Evolutionary conservation across 2,113 vertebrate species (phyloP).

Genomic region (Dinomys branickii): DNA sequence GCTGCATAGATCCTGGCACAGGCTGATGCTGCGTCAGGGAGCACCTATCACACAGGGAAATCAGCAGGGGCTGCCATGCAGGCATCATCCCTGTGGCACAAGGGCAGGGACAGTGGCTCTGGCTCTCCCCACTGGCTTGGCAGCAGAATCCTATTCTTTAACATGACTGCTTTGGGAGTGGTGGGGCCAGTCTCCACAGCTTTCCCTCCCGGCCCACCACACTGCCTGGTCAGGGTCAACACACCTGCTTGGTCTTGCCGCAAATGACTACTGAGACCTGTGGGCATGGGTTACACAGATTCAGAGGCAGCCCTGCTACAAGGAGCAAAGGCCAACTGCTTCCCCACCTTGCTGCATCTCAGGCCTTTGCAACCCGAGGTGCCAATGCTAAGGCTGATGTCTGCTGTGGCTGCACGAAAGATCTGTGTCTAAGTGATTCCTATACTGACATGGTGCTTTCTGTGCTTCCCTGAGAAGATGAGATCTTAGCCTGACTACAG

Average conservation of each 20-base stretch:
- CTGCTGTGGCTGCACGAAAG: background rate
- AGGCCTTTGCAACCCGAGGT: background rate
- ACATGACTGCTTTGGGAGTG: background rate
- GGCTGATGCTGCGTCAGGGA: background rate
- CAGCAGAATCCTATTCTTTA: background rate
- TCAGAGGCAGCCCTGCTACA: background rate
- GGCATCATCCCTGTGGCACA: background rate
- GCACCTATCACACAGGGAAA: rapidly evolving
- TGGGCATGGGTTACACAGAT: no score
- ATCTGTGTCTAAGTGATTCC: background rate
- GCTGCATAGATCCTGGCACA: rapidly evolving
- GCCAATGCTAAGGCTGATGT: background rate
- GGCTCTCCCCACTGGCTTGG: background rate
- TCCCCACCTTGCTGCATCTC: background rate
- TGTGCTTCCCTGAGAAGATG: background rate
- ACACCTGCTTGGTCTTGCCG: background rate
- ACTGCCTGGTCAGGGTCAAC: background rate
- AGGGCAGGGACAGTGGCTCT: background rate
- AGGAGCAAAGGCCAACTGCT: background rate
- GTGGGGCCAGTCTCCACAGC: background rate
- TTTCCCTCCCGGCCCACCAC: background rate
- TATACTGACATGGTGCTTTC: rapidly evolving
- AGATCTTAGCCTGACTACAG: background rate
- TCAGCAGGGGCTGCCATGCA: background rate
- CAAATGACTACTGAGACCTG: background rate